These are phyloP conservation scores for Tapirus indicus DNA, from an alignment of 2,797 vertebrate species.

Conservation along the genomic window DNA sequence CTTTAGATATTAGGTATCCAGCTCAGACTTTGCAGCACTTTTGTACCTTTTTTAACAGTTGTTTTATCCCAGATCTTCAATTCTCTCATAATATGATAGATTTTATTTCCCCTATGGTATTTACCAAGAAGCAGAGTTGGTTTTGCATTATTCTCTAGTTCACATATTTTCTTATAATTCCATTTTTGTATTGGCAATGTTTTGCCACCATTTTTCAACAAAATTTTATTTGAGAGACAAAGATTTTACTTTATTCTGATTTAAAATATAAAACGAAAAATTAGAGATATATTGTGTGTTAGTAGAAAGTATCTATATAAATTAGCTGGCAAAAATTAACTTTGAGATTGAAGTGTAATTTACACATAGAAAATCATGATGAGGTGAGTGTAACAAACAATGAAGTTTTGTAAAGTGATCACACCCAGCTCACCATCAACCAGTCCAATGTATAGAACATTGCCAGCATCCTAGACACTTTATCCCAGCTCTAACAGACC, in stretches of 20 bases:
- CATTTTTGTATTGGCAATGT: background rate
- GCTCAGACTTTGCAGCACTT: background rate
- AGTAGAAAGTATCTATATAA: background rate
- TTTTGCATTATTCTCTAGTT: background rate
- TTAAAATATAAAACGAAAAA: background rate
- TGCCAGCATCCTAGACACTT: background rate
- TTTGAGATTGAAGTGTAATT: background rate
- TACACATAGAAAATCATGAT: background rate
- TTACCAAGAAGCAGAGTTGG: background rate
- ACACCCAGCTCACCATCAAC: background rate
- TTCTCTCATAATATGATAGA: background rate
- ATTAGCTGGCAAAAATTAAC: background rate
- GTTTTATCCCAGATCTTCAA: background rate
- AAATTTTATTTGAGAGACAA: background rate
- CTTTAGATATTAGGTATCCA: background rate
- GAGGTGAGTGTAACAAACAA: background rate
- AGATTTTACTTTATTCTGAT: background rate
- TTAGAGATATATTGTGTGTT: background rate
- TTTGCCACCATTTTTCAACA: background rate
- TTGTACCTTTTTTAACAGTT: background rate
- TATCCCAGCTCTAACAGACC: background rate
- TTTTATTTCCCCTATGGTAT: background rate
- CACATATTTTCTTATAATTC: background rate
- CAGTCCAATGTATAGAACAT: background rate
- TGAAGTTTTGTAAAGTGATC: background rate